Evolutionary conservation across 2,888 invertebrate species (phyloP), one percentile per base, ranked within the genome.

Genomic region (Dolichopus griseipennis): DNA sequence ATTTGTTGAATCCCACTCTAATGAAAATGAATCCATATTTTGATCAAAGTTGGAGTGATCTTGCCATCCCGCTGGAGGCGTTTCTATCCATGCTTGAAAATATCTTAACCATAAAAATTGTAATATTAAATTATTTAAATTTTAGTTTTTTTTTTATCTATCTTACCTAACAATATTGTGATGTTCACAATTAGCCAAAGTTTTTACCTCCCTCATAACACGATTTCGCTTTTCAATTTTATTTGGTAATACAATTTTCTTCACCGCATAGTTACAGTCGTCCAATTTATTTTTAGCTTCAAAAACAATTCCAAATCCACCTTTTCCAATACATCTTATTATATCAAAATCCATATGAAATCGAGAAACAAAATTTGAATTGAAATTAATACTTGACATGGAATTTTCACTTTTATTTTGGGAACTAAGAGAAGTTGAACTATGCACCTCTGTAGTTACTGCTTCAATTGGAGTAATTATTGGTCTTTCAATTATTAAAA

Each of bases 231-330:
- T 91, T 68, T 88, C 87, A 73, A 89, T 87, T 75, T 93, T 93
- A 78, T 87, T 90, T 1, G 95, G 93, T 68, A 98, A 81, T 0
- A 90, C 88, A 68, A 97, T 97, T 75, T 97, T 85, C 82, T 99
- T 99, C 0, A 99, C 90, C 8, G 98, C 98, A 81, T 98, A 99
- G 70, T 88, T 87, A 73, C 93, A 91, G 75, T 96, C 94, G 78
- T 99, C 98, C 68, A 97, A 88, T 79, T 93, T 94, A 79, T 97
- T 96, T 77, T 87, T 88, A 0, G 93, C 96, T 78, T 97, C 93
- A 79, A 97, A 97, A 0, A 99, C 98, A 2, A 97, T 90, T 0
- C 98, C 98, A 81, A 97, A 99, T 0, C 97, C 98, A 22, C 98
- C 98, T 74, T 87, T 87, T 0, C 95, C 95, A 20, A 95, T 83